Evolutionary conservation across 2,113 vertebrate species (phyloP).

Genomic region (Rhineura floridana): DNA sequence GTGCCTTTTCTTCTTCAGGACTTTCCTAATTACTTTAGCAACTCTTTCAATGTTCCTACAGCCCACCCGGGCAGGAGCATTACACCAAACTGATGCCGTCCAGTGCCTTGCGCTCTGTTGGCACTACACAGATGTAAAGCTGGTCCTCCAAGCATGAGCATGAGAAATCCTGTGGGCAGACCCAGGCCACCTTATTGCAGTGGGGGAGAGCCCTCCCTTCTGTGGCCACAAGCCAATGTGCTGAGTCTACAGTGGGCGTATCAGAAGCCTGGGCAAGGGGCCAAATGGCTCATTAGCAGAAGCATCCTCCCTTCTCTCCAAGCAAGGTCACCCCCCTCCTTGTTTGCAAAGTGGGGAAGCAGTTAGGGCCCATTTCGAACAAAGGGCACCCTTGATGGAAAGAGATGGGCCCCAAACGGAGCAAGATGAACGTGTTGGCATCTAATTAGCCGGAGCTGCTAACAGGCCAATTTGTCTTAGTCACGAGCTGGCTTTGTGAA

Average conservation of each 20-base stretch:
- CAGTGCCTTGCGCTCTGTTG: no score
- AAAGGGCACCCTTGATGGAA: conserved; percentile 6
- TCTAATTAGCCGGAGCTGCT: conserved; percentile 30
- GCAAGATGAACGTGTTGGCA: background rate
- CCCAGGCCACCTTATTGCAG: background rate
- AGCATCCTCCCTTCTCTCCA: background rate
- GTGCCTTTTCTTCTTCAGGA: background rate
- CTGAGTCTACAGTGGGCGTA: background rate
- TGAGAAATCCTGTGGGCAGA: background rate
- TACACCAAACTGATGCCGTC: no score
- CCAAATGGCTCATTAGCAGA: background rate
- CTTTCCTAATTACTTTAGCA: background rate
- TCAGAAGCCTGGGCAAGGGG: background rate
- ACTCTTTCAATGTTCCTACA: background rate
- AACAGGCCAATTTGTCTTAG: conserved; percentile 30
- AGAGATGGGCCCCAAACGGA: background rate
- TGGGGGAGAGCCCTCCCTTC: background rate
- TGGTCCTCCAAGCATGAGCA: no score
- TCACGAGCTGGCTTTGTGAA: background rate
- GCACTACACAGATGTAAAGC: no score
- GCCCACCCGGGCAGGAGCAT: background rate
- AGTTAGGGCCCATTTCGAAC: no score
- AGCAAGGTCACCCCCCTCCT: no score
- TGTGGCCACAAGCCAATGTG: background rate
- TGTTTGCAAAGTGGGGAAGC: background rate